Percentiles rank a stretch among this genome's conserved stretches.
phyloP scores from a whole-genome alignment of 2,113 vertebrate genomes.

The Eulemur macaco region DNA sequence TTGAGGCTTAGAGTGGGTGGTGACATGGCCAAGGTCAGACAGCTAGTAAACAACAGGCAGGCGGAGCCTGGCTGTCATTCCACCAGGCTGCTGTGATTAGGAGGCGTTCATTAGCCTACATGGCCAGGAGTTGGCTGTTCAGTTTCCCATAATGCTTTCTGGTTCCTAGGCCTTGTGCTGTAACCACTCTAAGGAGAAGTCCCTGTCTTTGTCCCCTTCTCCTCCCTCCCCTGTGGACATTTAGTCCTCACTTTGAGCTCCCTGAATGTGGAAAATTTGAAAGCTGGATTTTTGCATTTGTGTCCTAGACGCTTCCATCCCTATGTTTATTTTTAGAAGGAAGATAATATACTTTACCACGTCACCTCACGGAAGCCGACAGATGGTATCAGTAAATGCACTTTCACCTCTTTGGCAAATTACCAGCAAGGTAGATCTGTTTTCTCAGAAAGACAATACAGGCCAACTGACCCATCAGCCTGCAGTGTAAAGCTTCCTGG shows the following conservation, averaged over 20 bases:
- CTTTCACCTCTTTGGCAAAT: neutral
- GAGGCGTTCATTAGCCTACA: neutral
- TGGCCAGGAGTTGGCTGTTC: neutral
- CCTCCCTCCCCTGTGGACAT: accelerated
- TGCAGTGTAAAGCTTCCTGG: neutral
- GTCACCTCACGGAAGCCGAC: slow-evolving; percentile 1
- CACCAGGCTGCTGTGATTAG: neutral
- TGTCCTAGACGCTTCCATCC: neutral
- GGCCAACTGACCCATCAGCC: neutral
- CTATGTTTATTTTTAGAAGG: slow-evolving; percentile 42
- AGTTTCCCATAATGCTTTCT: neutral
- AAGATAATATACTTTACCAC: neutral
- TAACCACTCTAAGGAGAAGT: neutral
- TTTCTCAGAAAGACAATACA: neutral
- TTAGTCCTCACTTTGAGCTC: neutral
- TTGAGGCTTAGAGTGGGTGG: neutral
- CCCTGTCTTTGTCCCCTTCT: too few relatives aligned
- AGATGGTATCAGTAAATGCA: neutral
- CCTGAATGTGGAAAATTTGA: neutral
- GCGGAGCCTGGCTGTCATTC: neutral
- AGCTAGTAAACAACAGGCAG: neutral
- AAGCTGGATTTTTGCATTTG: neutral
- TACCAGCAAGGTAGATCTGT: neutral
- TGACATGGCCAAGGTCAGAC: neutral
- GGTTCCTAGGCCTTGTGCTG: neutral